Evolutionary conservation across 1,140 invertebrate genomes (phyloP).

Genomic region (Drosophila equinoxialis): DNA sequence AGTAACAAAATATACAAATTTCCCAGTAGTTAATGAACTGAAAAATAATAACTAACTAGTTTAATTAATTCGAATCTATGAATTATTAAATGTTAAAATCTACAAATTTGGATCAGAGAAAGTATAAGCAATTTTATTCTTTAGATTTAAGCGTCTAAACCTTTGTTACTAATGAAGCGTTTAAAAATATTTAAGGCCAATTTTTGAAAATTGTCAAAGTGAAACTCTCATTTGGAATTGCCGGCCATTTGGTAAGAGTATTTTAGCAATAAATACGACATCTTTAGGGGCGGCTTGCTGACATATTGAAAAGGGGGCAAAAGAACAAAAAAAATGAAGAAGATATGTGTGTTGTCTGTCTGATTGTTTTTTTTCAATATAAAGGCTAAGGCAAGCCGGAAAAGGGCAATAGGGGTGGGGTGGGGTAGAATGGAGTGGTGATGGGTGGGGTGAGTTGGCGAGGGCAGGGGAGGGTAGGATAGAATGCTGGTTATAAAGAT

Average conservation of each 20-base stretch:
- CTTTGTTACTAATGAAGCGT: too few relatives aligned
- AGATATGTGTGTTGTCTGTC: constrained; percentile 1
- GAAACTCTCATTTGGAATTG: background rate
- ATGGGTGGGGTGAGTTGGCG: too few relatives aligned
- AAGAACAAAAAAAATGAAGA: constrained; percentile 17
- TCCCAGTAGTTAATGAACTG: too few relatives aligned
- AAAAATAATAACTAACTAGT: too few relatives aligned
- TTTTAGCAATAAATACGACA: constrained; percentile 33
- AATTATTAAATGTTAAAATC: too few relatives aligned
- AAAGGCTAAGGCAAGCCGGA: constrained; percentile 62
- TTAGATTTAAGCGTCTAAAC: too few relatives aligned
- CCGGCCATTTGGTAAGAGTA: constrained; percentile 5
- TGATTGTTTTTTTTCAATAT: constrained; percentile 65
- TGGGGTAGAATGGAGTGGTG: background rate
- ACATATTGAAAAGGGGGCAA: constrained; percentile 59
- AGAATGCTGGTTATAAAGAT: background rate
- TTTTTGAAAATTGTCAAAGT: too few relatives aligned
- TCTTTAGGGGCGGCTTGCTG: constrained; percentile 23
- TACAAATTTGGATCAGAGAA: too few relatives aligned
- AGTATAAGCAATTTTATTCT: too few relatives aligned
- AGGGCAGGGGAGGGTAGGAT: background rate
- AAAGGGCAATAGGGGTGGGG: background rate
- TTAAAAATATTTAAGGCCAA: too few relatives aligned
- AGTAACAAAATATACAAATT: too few relatives aligned
- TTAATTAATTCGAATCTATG: too few relatives aligned